These are phyloP conservation scores for Zapornia atra DNA, from an alignment of 2,113 vertebrate genomes.

Conservation along the genomic window DNA sequence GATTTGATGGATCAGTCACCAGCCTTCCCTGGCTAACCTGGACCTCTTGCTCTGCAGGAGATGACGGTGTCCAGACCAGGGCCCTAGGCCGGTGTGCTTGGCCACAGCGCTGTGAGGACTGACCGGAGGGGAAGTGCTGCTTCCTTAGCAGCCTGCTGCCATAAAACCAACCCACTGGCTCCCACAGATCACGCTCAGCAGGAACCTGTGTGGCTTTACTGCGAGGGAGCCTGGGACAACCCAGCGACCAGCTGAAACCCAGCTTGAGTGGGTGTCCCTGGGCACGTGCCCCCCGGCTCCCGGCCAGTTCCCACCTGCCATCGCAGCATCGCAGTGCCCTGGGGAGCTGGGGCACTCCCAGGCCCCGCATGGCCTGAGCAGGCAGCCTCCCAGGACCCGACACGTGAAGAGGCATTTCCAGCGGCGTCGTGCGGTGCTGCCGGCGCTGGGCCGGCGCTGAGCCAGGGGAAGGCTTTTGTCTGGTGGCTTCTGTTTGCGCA, in stretches of 20 bases:
- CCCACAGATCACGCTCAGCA: neutral
- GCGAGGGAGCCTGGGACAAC: neutral
- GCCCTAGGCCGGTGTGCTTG: neutral
- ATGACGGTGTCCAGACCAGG: fast-evolving
- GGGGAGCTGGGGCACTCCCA: neutral
- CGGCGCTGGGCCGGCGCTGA: neutral
- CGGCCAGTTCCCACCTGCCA: no score
- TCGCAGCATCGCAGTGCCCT: neutral
- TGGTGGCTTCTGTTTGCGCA: neutral
- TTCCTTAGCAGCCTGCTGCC: neutral
- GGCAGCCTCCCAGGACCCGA: neutral
- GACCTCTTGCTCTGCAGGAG: neutral
- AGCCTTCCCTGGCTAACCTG: neutral
- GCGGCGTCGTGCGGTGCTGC: neutral
- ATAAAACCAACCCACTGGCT: neutral
- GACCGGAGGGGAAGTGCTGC: neutral
- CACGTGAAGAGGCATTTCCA: no score
- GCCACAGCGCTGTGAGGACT: neutral
- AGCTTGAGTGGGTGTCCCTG: fast-evolving
- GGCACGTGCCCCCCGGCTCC: neutral
- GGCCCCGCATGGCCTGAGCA: neutral
- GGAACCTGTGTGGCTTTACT: neutral
- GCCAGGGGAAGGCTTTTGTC: neutral
- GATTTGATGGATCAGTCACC: neutral
- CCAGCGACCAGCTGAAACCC: neutral